Base-by-base conservation (phyloP, 2,113 vertebrate species). In the Sialia sialis region DNA sequence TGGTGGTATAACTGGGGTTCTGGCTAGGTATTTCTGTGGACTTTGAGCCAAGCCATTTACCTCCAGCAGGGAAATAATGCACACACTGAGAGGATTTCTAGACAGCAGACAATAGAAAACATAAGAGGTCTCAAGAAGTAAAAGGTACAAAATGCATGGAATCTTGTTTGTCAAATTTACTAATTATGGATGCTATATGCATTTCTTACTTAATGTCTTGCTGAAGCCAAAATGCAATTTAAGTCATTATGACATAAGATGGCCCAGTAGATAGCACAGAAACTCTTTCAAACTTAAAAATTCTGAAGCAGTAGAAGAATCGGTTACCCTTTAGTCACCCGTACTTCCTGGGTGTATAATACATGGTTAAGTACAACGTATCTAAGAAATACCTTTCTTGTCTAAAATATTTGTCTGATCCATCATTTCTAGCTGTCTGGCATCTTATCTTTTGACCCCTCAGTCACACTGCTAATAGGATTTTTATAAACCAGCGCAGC, bases 381-480 rank as follows among this genome's bases (percentile, higher is more conserved):
- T 36, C 84, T 84, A 84, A 74, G 84, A 95, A 95, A 76, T 75
- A 90, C 15, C 78, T 96, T 96, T 96, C 91, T 95, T 91, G 74
- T 96, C 89, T 91, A 76, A 98, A 97, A 94, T 94, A 92, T 95
- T 93, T 90, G 78, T 96, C 78, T 96, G 93, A 96, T 94, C 94
- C 94, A 89, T 94, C 68, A 88, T 96, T 97, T 97, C 70, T 59
- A 93, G 52, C 94, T 96, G 87, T 79, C 92, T 93, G 74, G 87
- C 97, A 90, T 96, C 97, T 97, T 97, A 96, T 97, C 97, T 97
- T 89, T 60, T 83, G 92, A 94, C 82, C 84, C 68, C 92, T 96
- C 93, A 69, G 90, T 95, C 96, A 94, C 69, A 69, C 85, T 84
- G 96, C 87, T 97, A 96, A 97, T 97, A 95, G 96, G 95, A 97